These are phyloP conservation scores for Labeo catla DNA, from an alignment of 2,113 vertebrate species.

Conservation along the genomic window DNA sequence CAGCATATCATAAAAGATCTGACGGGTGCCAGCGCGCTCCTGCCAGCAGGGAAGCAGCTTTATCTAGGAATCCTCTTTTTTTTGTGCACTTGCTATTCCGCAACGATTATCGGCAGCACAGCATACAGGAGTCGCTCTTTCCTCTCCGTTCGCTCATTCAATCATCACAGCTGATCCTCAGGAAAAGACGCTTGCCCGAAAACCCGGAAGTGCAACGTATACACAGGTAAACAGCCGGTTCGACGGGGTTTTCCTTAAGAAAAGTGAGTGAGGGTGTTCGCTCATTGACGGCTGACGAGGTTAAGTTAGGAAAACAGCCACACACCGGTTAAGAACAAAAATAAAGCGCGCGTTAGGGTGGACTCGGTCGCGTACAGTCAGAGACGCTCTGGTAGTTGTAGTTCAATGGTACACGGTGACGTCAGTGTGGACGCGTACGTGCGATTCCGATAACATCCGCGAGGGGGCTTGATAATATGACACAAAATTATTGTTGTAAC, in stretches of 20 bases:
- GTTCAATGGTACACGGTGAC: not conserved
- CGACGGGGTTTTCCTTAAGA: not conserved
- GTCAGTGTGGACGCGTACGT: not conserved
- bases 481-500: not conserved
- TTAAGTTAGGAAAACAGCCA: not conserved
- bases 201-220: slow-evolving; percentile 25
- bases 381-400: not conserved
- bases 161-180: slow-evolving; percentile 10
- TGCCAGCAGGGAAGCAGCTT: not conserved
- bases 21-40: not conserved
- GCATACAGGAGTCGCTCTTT: not conserved
- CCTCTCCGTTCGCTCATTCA: slow-evolving; percentile 11
- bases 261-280: not conserved
- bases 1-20: not conserved
- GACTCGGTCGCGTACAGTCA: not conserved
- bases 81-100: not conserved
- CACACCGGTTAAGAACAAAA: not conserved
- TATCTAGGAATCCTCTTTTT: not conserved
- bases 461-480: not conserved
- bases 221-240: not conserved
- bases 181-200: not conserved
- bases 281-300: not conserved
- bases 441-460: not conserved
- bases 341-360: not conserved
- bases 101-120: not conserved